Evolutionary conservation across 2,888 invertebrate species (phyloP), one percentile per base, ranked within the genome.

Genomic region (Lochmaea capreae): DNA sequence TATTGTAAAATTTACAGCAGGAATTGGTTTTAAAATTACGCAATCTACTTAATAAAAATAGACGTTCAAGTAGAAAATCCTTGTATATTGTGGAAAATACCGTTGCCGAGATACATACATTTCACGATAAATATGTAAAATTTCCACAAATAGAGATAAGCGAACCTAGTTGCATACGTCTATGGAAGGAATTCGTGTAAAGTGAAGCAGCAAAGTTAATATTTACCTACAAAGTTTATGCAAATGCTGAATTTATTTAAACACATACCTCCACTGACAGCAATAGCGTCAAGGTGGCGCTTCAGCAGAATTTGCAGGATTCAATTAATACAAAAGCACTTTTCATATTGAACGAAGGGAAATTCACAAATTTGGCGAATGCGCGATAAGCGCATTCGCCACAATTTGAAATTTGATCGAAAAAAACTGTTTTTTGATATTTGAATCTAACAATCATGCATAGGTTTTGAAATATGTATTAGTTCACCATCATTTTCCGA

Each of bases 101-200:
- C 12, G 46, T 46, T 46, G 46, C 46, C 33, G 6, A 46, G 1
- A 46, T 46, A 46, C 11, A 11, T 43, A 43, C 12, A 43, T 43
- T 43, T 26, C 5, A 43, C 12, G 1, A 43, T 43, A 12, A 43
- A 46, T 46, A 46, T 46, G 11, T 14, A 46, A 12, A 12, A 46
- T 46, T 46, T 46, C 12, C 4, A 14, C 43, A 46, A 12, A 46
- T 12, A 46, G 12, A 46, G 12, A 46, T 46, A 46, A 14, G 4
- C 43, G 12, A 46, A 46, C 4, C 12, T 46, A 46, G 11, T 14
- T 6, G n/a, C n/a, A 52, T n/a, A 52, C 52, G 52, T 52, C 52
- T 52, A 52, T 52, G 52, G n/a, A 52, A 52, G 52, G n/a, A 52
- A 52, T 52, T 52, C 52, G 52, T n/a, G 52, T 52, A 52, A n/a